These are phyloP conservation scores for Sporophila hypoxantha DNA, from an alignment of 2,113 vertebrate species.

Conservation along the genomic window DNA sequence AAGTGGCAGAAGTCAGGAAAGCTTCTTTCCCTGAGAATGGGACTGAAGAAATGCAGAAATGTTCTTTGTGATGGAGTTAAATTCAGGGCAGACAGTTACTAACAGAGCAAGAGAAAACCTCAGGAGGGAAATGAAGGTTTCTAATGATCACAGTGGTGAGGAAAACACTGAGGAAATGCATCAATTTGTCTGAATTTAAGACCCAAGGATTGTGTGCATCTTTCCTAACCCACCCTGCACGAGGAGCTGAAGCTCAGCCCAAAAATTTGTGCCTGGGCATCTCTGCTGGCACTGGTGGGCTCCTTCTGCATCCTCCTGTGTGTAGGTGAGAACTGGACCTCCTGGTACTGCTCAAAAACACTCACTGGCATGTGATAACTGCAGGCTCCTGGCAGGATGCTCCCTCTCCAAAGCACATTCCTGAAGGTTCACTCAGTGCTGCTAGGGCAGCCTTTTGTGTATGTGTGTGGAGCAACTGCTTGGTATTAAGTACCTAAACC, in stretches of 20 bases:
- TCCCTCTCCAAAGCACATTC: neutral
- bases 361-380: neutral
- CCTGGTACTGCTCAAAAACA: neutral
- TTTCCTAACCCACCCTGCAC: neutral
- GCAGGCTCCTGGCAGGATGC: slow-evolving; percentile 17
- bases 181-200: neutral
- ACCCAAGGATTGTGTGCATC: neutral
- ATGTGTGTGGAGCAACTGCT: neutral
- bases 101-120: neutral
- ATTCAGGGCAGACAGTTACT: neutral
- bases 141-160: neutral
- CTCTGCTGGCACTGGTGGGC: neutral
- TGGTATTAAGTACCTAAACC: neutral
- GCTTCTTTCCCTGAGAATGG: neutral
- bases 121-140: neutral
- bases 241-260: neutral
- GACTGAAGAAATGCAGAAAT: neutral
- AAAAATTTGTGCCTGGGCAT: neutral
- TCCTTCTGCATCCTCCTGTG: neutral
- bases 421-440: neutral
- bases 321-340: neutral
- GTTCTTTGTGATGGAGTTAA: neutral
- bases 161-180: neutral
- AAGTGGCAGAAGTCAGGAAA: neutral
- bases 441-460: neutral